Percentiles rank a stretch among this genome's conserved stretches.
Conservation (phyloP, 2,888 invertebrate genomes). For the Mactromeris polynyma region DNA sequence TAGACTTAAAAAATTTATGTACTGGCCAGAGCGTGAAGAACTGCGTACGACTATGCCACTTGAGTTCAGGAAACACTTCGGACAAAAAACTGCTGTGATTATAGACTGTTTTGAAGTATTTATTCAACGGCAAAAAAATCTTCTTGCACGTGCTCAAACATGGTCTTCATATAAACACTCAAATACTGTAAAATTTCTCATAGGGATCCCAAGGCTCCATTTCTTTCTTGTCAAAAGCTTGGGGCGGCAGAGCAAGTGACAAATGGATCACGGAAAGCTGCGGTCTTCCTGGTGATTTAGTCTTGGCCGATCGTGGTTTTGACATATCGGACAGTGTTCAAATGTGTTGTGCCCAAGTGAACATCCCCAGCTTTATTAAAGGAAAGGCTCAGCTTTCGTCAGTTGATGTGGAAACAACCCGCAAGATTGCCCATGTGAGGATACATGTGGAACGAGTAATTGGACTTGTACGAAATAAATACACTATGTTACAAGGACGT, state of each 20-base stretch:
- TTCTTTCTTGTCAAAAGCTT: constrained; percentile 49
- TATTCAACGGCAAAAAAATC: no score
- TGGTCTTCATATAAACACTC: constrained; percentile 60
- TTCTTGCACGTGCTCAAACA: constrained; percentile 51
- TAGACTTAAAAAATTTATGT: not conserved
- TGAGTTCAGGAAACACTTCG: not conserved
- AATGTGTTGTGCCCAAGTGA: constrained; percentile 57
- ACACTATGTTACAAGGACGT: constrained; percentile 55
- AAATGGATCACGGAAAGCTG: no score
- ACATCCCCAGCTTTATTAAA: constrained; percentile 62
- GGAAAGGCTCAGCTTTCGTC: constrained; percentile 58
- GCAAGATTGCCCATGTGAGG: constrained; percentile 60
- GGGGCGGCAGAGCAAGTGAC: no score
- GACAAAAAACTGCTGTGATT: not conserved
- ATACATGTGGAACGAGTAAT: constrained; percentile 71
- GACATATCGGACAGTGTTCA: constrained; percentile 69
- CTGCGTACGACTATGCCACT: not conserved
- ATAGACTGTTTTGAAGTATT: no score
- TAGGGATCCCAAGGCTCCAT: constrained; percentile 47
- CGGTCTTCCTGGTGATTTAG: constrained; percentile 65
- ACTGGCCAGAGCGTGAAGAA: not conserved
- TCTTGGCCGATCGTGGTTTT: no score
- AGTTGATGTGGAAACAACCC: constrained; percentile 58
- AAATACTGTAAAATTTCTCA: constrained; percentile 59
- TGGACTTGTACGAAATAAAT: no score